Base-by-base conservation (phyloP, 1,140 invertebrate species). In the Drosophila parvula region DNA sequence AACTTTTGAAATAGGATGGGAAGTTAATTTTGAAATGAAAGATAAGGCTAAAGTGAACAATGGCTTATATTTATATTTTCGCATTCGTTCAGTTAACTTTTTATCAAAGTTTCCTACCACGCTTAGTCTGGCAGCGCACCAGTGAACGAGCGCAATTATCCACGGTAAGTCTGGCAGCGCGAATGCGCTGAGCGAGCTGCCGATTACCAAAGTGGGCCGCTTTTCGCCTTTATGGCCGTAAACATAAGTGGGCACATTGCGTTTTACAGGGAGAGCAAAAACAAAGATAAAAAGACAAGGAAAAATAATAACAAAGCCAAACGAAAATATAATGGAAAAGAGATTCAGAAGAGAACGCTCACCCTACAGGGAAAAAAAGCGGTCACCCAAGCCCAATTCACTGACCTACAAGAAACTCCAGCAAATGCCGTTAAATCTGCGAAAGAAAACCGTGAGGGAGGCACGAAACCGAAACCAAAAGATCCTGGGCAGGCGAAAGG, bases 381-480 rank as follows among this genome's bases (percentile, higher is more conserved):
- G 36, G n/a, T 9, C 22, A 2, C 1, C 14, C 8, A 38, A 9
- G 4, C 11, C 18, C 5, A 6, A 9, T n/a, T 51, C 27, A 1
- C 55, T 76, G 3, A 76, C 74, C 14, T 56, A 38, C n/a, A 76
- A 60, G 3, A 48, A 63, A 10, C 60, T 89, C 3, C 69, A 60
- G 9, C 27, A 50, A 18, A 64, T 89, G 69, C 84, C 84, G 0
- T 32, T 73, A 0, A 89, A 89, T 70, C 68, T 89, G 18, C 56
- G 78, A 1, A 89, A 73, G 36, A 71, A 81, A 41, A 69, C 74
- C 6, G 58, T 84, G 3, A 47, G 84, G n/a, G 84, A 89, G 38
- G 84, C 84, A 2, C 74, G 84, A 0, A 89, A 84, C 36, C 34
- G 59, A 30, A 58, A 67, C n/a, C 32, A 51, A n/a, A 18, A 16